phyloP scores from a whole-genome alignment of 2,797 vertebrate species.

The Luscinia luscinia region DNA sequence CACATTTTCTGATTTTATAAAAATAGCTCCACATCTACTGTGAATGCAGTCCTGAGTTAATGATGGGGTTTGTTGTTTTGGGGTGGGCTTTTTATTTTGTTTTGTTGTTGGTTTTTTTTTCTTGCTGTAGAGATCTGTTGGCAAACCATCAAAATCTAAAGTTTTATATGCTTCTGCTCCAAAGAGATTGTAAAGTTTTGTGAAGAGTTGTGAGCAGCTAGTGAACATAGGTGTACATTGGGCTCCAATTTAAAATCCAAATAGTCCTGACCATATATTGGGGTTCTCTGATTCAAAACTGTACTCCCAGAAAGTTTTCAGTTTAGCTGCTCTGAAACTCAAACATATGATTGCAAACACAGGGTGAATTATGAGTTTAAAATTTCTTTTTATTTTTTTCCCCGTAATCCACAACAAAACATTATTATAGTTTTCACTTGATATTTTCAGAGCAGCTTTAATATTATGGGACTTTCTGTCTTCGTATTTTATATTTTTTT shows the following conservation, averaged over 20 bases:
- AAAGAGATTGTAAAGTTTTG: neutral
- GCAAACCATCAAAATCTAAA: neutral
- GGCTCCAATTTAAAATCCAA: neutral
- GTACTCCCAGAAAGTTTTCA: neutral
- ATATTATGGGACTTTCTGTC: neutral
- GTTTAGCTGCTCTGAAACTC: neutral
- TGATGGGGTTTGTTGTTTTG: neutral
- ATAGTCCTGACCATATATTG: neutral
- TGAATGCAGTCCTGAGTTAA: neutral
- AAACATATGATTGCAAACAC: neutral
- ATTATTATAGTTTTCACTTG: neutral
- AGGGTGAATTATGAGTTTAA: neutral
- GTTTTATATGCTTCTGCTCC: neutral
- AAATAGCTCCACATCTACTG: neutral
- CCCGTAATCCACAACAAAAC: neutral
- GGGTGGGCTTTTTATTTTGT: neutral
- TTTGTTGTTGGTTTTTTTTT: neutral
- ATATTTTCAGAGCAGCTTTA: neutral
- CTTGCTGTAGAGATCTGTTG: neutral
- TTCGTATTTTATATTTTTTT: neutral
- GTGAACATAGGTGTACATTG: neutral
- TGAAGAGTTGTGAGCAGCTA: neutral
- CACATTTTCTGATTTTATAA: neutral
- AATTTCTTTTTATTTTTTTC: neutral
- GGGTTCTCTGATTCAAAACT: neutral